Conservation (phyloP, 1,140 invertebrate species). For the Hyposmocoma kahamanoa region DNA sequence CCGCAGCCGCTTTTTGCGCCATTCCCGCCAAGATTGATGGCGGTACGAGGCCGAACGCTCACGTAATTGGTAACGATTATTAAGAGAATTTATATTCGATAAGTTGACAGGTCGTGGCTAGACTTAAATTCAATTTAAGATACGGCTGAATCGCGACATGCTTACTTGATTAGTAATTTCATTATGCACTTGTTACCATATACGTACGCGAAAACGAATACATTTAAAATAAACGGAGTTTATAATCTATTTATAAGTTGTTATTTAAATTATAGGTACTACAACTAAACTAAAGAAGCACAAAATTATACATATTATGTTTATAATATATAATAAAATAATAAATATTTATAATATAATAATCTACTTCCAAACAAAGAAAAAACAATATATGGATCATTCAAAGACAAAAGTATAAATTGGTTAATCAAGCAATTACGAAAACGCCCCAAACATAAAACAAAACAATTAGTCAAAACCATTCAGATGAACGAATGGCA, state of each 20-base stretch:
- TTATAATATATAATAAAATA: too few relatives aligned
- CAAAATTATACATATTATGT: too few relatives aligned
- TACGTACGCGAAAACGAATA: too few relatives aligned
- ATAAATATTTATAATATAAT: too few relatives aligned
- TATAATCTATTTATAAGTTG: too few relatives aligned
- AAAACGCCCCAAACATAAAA: not conserved
- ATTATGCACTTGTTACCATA: too few relatives aligned
- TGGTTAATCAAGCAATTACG: not conserved
- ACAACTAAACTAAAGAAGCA: too few relatives aligned
- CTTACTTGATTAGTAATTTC: not conserved
- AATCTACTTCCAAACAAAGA: too few relatives aligned
- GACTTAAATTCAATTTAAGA: slow-evolving; percentile 54
- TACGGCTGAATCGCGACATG: slow-evolving; percentile 41
- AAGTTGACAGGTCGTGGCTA: slow-evolving; percentile 48
- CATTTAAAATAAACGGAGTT: too few relatives aligned
- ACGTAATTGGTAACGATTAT: slow-evolving; percentile 66
- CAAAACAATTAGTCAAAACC: not conserved
- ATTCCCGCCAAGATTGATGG: slow-evolving; percentile 37
- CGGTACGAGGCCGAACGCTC: slow-evolving; percentile 44
- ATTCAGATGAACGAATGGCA: not conserved
- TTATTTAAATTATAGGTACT: too few relatives aligned
- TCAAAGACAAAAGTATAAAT: too few relatives aligned
- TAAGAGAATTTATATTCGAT: slow-evolving; percentile 60
- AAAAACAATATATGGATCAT: too few relatives aligned
- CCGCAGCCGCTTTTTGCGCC: slow-evolving; percentile 23